Evolutionary conservation across 2,888 invertebrate species (phyloP).

Genomic region (Coelinius sp.): DNA sequence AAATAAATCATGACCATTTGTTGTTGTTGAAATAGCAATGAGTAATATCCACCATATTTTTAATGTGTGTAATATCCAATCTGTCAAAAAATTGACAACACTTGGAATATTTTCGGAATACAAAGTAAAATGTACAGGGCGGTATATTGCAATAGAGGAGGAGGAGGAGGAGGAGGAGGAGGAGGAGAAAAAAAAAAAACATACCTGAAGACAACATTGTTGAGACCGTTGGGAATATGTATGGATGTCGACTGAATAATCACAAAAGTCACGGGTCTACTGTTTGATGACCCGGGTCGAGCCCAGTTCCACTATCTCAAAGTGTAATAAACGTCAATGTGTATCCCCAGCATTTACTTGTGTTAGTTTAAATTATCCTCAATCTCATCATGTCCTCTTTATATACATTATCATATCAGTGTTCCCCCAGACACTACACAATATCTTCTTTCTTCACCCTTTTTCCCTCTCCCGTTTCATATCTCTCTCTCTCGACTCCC

Average conservation of each 20-base stretch:
- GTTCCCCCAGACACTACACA: slow-evolving; percentile 25
- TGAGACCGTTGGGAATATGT: slow-evolving; percentile 56
- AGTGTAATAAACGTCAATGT: slow-evolving; percentile 54
- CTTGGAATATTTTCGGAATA: background rate
- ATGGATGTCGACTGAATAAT: slow-evolving; percentile 61
- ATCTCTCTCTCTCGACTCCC: slow-evolving; percentile 9
- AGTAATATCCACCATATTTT: slow-evolving; percentile 27
- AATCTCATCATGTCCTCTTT: slow-evolving; percentile 54
- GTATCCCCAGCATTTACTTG: slow-evolving; percentile 44
- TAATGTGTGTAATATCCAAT: background rate
- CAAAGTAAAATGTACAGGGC: background rate
- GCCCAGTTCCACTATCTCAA: slow-evolving; percentile 48
- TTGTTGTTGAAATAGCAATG: slow-evolving; percentile 12
- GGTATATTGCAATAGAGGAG: no score
- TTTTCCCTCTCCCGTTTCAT: slow-evolving; percentile 6
- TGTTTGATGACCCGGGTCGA: slow-evolving; percentile 63
- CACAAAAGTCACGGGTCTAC: slow-evolving; percentile 59
- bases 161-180: no score
- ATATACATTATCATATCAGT: slow-evolving; percentile 42
- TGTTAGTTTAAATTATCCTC: slow-evolving; percentile 59
- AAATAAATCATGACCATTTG: slow-evolving; percentile 54
- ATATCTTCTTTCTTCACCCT: slow-evolving; percentile 21
- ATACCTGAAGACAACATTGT: slow-evolving; percentile 61
- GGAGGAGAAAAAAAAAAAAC: no score
- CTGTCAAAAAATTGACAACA: background rate